Evolutionary conservation across 2,797 vertebrate species (phyloP).

Genomic region (Syncerus caffer): DNA sequence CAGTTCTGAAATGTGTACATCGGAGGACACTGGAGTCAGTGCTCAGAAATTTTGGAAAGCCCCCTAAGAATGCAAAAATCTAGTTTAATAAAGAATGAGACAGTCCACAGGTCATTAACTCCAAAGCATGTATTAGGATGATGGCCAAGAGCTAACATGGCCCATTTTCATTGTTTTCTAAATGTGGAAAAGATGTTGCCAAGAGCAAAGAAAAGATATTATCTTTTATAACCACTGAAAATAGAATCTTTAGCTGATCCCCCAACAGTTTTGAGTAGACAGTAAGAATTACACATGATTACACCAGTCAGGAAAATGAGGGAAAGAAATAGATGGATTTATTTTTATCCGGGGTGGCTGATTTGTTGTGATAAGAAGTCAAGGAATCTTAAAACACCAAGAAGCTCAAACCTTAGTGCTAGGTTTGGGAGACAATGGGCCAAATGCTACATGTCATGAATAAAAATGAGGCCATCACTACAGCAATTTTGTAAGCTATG

Average conservation of each 20-base stretch:
- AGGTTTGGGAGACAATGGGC: neutral
- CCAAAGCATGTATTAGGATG: neutral
- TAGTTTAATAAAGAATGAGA: constrained; percentile 50
- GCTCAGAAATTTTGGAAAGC: constrained; percentile 29
- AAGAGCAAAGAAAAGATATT: constrained; percentile 50
- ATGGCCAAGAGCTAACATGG: constrained; percentile 45
- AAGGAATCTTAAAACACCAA: constrained; percentile 33
- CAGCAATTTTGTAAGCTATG: neutral
- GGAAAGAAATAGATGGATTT: constrained; percentile 58
- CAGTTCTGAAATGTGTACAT: neutral
- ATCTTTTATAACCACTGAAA: constrained; percentile 59
- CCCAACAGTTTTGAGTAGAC: constrained; percentile 25
- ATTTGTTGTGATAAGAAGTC: constrained; percentile 64
- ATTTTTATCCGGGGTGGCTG: constrained; percentile 59
- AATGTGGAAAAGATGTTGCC: constrained; percentile 53
- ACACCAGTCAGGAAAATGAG: constrained; percentile 49
- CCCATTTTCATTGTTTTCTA: constrained; percentile 64
- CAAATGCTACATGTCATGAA: neutral
- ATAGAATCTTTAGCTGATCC: constrained; percentile 55
- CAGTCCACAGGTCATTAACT: constrained; percentile 48
- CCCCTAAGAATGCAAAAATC: neutral
- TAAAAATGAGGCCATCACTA: neutral
- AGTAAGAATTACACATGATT: constrained; percentile 66
- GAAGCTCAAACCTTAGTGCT: neutral
- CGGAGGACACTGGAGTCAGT: neutral